These are phyloP conservation scores for Larimichthys crocea DNA, from an alignment of 2,113 vertebrate genomes.

Conservation along the genomic window DNA sequence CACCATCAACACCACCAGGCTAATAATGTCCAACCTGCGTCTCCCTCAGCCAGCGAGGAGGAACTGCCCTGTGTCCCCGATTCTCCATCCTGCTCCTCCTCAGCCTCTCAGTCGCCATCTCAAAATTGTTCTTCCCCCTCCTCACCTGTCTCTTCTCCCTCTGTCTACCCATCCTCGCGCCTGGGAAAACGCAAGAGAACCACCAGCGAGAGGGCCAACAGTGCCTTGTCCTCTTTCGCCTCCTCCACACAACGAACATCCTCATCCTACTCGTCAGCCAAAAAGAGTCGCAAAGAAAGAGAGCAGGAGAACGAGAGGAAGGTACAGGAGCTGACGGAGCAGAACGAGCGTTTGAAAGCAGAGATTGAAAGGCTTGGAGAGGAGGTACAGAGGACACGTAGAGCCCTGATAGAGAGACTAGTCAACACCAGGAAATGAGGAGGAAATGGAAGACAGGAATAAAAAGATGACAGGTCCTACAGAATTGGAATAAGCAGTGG, in stretches of 20 bases:
- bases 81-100: constrained; percentile 84
- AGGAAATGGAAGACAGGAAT: constrained; percentile 25
- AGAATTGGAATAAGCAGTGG: constrained; percentile 67
- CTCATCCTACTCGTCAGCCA: constrained; percentile 78
- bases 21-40: constrained; percentile 69
- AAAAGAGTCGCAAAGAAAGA: constrained; percentile 89
- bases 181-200: constrained; percentile 81
- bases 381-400: constrained; percentile 90
- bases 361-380: constrained; percentile 89
- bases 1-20: constrained; percentile 76
- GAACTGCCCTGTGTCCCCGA: constrained; percentile 83
- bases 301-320: constrained; percentile 90
- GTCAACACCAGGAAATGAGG: constrained; percentile 87
- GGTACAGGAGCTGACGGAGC: constrained; percentile 89
- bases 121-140: constrained; percentile 83
- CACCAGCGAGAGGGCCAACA: constrained; percentile 66
- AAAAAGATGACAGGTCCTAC: constrained; percentile 48
- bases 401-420: constrained; percentile 91
- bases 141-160: constrained; percentile 78
- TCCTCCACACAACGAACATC: constrained; percentile 66
- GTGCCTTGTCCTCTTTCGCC: constrained; percentile 72
- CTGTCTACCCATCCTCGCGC: constrained; percentile 71
- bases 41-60: constrained; percentile 83
- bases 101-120: constrained; percentile 83
- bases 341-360: constrained; percentile 89